Evolutionary conservation across 2,797 vertebrate genomes (phyloP).

Genomic region (Chaenodraco wilsoni): DNA sequence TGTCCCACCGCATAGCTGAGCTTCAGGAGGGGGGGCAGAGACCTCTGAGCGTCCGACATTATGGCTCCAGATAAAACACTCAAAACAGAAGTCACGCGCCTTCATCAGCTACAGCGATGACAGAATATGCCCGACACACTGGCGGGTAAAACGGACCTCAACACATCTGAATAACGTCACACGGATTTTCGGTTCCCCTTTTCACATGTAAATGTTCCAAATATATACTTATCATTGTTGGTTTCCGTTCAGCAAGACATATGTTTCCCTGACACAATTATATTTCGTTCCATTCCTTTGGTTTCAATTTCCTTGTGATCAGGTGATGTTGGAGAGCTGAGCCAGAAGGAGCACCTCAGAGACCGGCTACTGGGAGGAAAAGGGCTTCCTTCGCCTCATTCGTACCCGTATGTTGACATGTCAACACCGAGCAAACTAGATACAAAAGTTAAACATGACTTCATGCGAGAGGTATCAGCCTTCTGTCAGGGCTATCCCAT

Average conservation of each 20-base stretch:
- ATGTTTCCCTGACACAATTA: too few species aligned
- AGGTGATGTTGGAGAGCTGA: constrained; percentile 30
- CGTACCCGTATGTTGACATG: too few species aligned
- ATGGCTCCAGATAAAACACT: too few species aligned
- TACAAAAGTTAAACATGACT: too few species aligned
- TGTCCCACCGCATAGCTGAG: constrained; percentile 91
- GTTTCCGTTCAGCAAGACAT: fast-evolving
- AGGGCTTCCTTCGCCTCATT: neutral
- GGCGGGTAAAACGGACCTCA: too few species aligned
- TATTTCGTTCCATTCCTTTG: neutral
- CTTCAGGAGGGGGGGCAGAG: constrained; percentile 67
- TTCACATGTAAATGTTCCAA: too few species aligned
- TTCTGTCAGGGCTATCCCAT: neutral
- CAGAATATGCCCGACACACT: neutral
- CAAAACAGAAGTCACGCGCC: neutral
- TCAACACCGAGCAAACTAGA: neutral
- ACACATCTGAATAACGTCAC: neutral
- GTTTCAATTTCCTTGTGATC: constrained; percentile 19
- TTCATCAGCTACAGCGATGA: neutral
- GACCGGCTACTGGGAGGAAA: neutral
- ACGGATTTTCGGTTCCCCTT: constrained; percentile 1
- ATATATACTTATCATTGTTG: fast-evolving
- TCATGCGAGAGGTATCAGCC: too few species aligned
- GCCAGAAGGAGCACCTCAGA: constrained; percentile 9
- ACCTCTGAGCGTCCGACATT: constrained; percentile 66